phyloP scores from a whole-genome alignment of 2,113 vertebrate genomes.

The Stercorarius parasiticus region DNA sequence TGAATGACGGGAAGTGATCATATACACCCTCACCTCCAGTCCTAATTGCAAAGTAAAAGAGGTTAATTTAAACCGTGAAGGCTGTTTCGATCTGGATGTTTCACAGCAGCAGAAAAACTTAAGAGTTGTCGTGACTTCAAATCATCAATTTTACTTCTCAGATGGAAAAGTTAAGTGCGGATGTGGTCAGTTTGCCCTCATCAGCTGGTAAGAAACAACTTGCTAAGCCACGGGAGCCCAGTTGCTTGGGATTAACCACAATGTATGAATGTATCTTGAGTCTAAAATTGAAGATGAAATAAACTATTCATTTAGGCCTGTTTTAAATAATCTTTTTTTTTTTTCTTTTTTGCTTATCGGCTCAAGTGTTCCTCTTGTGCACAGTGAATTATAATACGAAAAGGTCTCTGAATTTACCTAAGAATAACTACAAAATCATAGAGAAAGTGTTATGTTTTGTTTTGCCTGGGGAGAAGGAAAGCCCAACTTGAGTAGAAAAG shows the following conservation, averaged over 20 bases:
- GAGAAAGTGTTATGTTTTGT: background rate
- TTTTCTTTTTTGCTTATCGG: background rate
- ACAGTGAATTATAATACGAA: background rate
- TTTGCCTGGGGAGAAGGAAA: background rate
- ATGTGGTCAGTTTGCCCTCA: background rate
- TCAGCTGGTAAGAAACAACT: background rate
- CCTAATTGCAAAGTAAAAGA: constrained; percentile 26
- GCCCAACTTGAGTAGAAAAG: background rate
- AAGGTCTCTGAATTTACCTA: background rate
- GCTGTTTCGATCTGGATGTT: background rate
- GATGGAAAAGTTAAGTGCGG: rapidly evolving
- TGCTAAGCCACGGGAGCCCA: background rate
- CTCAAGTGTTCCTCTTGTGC: background rate
- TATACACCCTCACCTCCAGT: background rate
- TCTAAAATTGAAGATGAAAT: background rate
- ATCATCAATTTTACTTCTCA: background rate
- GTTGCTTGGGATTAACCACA: background rate
- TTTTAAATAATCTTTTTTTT: background rate
- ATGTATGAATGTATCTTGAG: background rate
- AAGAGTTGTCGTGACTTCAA: background rate
- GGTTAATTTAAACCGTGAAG: background rate
- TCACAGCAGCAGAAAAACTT: background rate
- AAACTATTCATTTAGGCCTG: background rate
- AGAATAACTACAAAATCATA: background rate
- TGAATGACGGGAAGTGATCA: background rate